Base-by-base conservation (phyloP, 2,797 vertebrate species). In the Lepilemur ruficaudatus region DNA sequence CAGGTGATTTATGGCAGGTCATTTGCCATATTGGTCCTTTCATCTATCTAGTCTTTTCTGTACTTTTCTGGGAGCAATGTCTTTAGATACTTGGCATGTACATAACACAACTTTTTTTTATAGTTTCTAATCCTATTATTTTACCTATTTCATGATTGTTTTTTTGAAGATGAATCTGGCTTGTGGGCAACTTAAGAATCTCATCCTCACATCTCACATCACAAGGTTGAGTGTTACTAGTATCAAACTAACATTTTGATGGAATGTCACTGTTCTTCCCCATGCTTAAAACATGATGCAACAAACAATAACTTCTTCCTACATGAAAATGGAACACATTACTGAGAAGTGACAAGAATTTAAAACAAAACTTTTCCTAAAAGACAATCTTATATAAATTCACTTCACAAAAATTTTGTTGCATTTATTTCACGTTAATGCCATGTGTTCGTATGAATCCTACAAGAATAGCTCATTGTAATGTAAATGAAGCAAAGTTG, bases 401-500 rank as follows among this genome's bases (percentile, higher is more conserved):
- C 30, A 43, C 10, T 4, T 92, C 35, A 80, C 23, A 46, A 1
- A 57, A 25, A 82, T 35, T 90, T 72, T 81, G 11, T 50, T 80
- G 35, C 4, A 55, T 48, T 46, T 61, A 25, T 55, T 83, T 85
- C 41, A 59, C 35, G 46, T 25, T 63, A 79, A 35, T 61, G 23
- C 0, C 55, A 30, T 18, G 20, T 65, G 18, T 80, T 91, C 59
- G 30, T 25, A 30, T n/a, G 41, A 82, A 92, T 52, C 41, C 76
- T 91, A 28, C 78, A 78, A 48, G 13, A 84, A 67, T 43, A 69
- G 22, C 52, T 78, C 79, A 61, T 18, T 48, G 25, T 7, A 67
- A 7, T 83, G 25, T 79, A 96, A 92, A 88, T 67, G 85, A 92
- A 95, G 38, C 72, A 89, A 87, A 41, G 5, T 57, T 85, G 76